Evolutionary conservation across 2,113 vertebrate genomes (phyloP).

Genomic region (Pluvianellus socialis): DNA sequence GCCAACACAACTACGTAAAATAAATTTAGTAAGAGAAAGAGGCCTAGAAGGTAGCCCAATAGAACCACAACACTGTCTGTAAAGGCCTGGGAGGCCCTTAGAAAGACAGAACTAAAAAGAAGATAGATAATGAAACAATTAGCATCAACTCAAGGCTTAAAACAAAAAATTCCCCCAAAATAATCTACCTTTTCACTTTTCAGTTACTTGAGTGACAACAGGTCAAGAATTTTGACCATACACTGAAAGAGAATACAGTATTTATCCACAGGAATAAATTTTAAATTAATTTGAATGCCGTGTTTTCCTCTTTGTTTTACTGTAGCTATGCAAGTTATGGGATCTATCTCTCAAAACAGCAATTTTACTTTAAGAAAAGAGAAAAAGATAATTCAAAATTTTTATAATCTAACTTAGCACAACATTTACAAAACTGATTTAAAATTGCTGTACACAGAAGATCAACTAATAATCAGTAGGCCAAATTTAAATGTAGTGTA

Average conservation of each 20-base stretch:
- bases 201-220: background rate
- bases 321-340: rapidly evolving
- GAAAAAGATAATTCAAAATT: background rate
- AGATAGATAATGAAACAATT: background rate
- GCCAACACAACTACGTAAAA: background rate
- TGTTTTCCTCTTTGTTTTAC: background rate
- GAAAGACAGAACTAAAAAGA: background rate
- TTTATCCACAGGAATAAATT: background rate
- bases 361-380: background rate
- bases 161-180: background rate
- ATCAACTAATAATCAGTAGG: background rate
- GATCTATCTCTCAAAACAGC: background rate
- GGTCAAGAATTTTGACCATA: background rate
- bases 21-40: background rate
- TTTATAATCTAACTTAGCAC: background rate
- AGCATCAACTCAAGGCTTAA: background rate
- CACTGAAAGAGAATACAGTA: background rate
- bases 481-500: background rate
- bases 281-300: background rate
- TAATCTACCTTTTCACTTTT: background rate
- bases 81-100: background rate
- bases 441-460: background rate
- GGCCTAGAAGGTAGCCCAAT: background rate
- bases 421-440: background rate
- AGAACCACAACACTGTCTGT: background rate